Percentiles rank a stretch among this genome's conserved stretches.
These are phyloP conservation scores for Opisthocomus hoazin DNA, from an alignment of 2,113 vertebrate genomes.

Conservation along the genomic window DNA sequence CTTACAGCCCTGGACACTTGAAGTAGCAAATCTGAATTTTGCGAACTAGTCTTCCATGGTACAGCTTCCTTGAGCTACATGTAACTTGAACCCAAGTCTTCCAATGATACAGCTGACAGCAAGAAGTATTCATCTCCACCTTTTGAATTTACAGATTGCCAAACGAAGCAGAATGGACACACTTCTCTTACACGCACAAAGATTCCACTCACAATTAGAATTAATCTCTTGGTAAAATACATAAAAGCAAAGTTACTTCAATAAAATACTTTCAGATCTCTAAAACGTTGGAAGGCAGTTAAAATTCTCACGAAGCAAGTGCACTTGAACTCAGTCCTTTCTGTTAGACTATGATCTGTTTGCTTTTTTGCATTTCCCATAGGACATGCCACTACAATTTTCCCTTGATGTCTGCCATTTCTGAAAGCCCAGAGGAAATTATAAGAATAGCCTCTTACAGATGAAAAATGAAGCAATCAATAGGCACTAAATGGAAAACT, in stretches of 20 bases:
- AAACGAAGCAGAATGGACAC: background rate
- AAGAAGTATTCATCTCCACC: background rate
- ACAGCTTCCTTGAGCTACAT: background rate
- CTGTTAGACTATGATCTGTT: constrained; percentile 3
- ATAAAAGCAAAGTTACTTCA: constrained; percentile 23
- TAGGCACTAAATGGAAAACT: constrained; percentile 51
- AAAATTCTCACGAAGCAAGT: constrained; percentile 6
- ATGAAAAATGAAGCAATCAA: constrained; percentile 62
- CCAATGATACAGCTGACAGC: background rate
- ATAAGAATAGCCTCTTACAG: constrained; percentile 42
- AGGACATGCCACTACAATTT: constrained; percentile 7
- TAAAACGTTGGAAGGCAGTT: constrained; percentile 22
- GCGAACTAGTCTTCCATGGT: background rate
- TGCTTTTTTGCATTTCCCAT: constrained; percentile 42
- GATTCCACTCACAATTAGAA: background rate
- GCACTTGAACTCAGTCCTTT: constrained; percentile 35
- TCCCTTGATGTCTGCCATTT: constrained; percentile 44
- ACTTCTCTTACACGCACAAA: background rate
- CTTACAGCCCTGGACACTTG: background rate
- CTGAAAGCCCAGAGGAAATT: constrained; percentile 49
- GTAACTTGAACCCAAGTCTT: background rate
- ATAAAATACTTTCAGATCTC: constrained; percentile 2
- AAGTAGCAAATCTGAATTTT: background rate
- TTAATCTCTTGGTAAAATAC: background rate
- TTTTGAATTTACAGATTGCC: background rate